Evolutionary conservation across 2,113 vertebrate genomes (phyloP).

Genomic region (Anolis carolinensis): DNA sequence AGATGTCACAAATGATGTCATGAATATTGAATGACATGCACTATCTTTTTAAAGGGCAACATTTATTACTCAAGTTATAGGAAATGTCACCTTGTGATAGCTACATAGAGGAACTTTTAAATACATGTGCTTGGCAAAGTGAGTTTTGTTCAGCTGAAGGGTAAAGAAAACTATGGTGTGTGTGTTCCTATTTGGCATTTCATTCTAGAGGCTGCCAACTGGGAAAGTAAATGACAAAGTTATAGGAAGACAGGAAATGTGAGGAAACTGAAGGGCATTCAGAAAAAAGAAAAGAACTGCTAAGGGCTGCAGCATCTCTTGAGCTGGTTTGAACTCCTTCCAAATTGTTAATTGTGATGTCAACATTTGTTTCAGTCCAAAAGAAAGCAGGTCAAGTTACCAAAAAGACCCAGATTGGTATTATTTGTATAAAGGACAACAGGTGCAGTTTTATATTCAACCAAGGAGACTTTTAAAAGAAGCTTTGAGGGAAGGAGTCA

Average conservation of each 20-base stretch:
- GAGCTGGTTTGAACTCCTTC: conserved; percentile 5
- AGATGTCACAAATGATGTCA: not conserved
- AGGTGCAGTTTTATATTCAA: not conserved
- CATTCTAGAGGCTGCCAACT: not conserved
- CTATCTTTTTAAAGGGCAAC: not conserved
- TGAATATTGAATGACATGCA: not conserved
- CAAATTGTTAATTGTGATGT: not conserved
- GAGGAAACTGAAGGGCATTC: not conserved
- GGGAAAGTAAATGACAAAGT: conserved; percentile 7
- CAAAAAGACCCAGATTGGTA: not conserved
- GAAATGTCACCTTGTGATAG: not conserved
- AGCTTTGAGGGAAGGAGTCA: too few species aligned
- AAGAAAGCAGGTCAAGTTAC: not conserved
- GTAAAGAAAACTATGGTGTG: not conserved
- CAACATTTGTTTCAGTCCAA: not conserved
- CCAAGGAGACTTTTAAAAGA: conserved; percentile 11
- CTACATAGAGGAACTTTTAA: not conserved
- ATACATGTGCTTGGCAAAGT: not conserved
- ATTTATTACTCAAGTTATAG: not conserved
- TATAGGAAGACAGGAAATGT: not conserved
- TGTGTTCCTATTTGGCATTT: not conserved
- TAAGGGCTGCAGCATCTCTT: not conserved
- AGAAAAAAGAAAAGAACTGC: not conserved
- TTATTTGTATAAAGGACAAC: conserved; percentile 7
- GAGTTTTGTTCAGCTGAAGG: not conserved